Evolutionary conservation across 2,113 vertebrate species (phyloP), one percentile per base, ranked within the genome.

Genomic region (Muscicapa adusta): DNA sequence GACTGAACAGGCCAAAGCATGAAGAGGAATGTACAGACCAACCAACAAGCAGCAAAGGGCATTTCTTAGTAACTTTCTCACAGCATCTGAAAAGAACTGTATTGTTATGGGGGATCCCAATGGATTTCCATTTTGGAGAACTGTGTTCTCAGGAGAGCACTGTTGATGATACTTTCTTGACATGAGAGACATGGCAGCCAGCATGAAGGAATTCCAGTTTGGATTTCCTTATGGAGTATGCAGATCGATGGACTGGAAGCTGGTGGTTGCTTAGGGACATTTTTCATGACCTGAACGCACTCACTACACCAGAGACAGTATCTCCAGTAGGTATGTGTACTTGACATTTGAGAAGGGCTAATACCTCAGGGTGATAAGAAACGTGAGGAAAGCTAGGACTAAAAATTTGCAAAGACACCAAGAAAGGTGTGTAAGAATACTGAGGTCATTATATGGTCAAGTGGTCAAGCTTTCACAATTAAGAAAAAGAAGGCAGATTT

Each of bases 351-450:
- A 79, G 74, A 94, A 90, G 45, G 29, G 45, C 23, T 88, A 65
- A 50, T 89, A 91, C 56, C 60, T 91, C 65, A 86, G 19, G 29
- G 50, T 92, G 53, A 40, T 76, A 84, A 84, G 54, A 91, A 85
- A 82, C 5, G 12, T 83, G 90, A 95, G 50, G 74, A 93, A 88
- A 94, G 73, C 45, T 45, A 50, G n/a, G 31, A 94, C 28, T 65
- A 82, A 91, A 95, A 93, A 81, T 67, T 77, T 81, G 54, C 73
- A 82, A 92, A 92, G 65, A 77, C 58, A 74, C 17, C 53, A 24
- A 72, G 73, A 86, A 85, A 6, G 13, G 11, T 38, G 26, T 67
- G 40, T 65, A 93, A 77, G 65, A 57, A 87, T 43, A 75, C 19
- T 15, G 31, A 75, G 65, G 73, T 77, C 61, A 75, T 70, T 84